Evolutionary conservation across 2,888 invertebrate species (phyloP), one percentile per base, ranked within the genome.

Genomic region (Cephus runcator): DNA sequence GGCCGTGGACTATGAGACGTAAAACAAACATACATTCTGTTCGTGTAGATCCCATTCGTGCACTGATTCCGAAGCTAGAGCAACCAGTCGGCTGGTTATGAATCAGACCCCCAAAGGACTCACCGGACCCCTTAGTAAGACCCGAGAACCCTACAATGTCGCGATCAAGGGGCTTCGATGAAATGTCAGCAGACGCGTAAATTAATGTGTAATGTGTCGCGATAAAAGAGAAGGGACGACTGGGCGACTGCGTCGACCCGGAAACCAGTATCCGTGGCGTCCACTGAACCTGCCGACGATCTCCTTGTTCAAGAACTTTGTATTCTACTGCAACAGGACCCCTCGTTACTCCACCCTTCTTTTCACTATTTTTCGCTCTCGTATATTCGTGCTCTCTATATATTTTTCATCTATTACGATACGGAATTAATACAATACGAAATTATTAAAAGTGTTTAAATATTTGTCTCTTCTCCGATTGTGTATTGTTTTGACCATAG

Each of bases 11-110:
- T 23, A 23, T 9, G 56, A 56, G 9, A 23, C 76, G 80, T 73
- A 81, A 81, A 82, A 82, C 79, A 81, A 82, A 82, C 80, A 81
- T 74, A 77, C 80, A 23, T 23, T 23, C 56, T 9, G 56, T 2
- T 56, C 56, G 56, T 9, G 23, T 56, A 56, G 56, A 23, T 56
- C 23, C 56, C 9, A 56, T 56, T 56, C 56, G 56, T 56, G 23
- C 56, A 56, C 23, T 23, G 56, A 56, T 56, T 56, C 6, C 15
- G 15, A 23, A 40, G 40, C 15, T 15, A 23, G 40, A 40, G 6
- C 15, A 40, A 40, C 40, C 40, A 40, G 40, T 40, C 23, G 56
- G 56, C 56, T 56, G 56, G 56, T 56, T 56, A 56, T 9, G 56
- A 56, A 9, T 23, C 56, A 23, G 56, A 56, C 56, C 56, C 56